phyloP scores from a whole-genome alignment of 2,113 vertebrate species.

The Scomber scombrus region DNA sequence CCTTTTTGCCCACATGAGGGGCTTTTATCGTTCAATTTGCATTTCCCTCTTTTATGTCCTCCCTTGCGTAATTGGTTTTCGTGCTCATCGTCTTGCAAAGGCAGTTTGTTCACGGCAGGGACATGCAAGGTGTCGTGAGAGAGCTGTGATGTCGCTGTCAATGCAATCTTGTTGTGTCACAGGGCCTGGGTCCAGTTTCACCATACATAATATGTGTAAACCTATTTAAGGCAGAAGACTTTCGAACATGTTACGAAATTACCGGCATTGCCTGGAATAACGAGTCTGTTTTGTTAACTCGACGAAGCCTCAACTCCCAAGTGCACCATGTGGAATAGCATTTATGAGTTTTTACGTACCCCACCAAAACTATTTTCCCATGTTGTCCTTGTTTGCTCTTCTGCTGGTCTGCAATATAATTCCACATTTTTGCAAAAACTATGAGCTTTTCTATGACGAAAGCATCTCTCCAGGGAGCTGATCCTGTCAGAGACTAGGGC shows the following conservation, averaged over 20 bases:
- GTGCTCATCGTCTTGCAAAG: slow-evolving; percentile 54
- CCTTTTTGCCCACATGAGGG: slow-evolving; percentile 55
- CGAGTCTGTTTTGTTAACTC: slow-evolving; percentile 5
- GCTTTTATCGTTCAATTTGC: slow-evolving; percentile 76
- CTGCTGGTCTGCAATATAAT: background rate
- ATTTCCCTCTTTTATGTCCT: slow-evolving; percentile 71
- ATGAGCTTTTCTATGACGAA: slow-evolving; percentile 52
- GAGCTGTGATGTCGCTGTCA: slow-evolving; percentile 67
- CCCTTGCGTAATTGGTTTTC: slow-evolving; percentile 71
- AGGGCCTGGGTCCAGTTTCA: slow-evolving; percentile 35
- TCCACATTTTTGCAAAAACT: slow-evolving; percentile 44
- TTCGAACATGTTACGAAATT: slow-evolving; percentile 46
- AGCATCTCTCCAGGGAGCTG: slow-evolving; percentile 58
- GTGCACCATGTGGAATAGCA: background rate
- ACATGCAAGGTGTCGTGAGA: slow-evolving; percentile 62
- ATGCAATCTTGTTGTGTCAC: slow-evolving; percentile 37
- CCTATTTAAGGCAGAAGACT: slow-evolving; percentile 36
- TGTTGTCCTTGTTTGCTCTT: background rate
- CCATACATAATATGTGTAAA: slow-evolving; percentile 48
- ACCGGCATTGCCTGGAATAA: slow-evolving; percentile 27
- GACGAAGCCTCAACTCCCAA: slow-evolving; percentile 1
- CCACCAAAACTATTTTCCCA: slow-evolving; percentile 38
- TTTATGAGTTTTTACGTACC: slow-evolving; percentile 42
- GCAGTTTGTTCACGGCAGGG: slow-evolving; percentile 57
- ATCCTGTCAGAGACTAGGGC: slow-evolving; percentile 47